Conservation (phyloP, 2,113 vertebrate species). For the Microcebus murinus region DNA sequence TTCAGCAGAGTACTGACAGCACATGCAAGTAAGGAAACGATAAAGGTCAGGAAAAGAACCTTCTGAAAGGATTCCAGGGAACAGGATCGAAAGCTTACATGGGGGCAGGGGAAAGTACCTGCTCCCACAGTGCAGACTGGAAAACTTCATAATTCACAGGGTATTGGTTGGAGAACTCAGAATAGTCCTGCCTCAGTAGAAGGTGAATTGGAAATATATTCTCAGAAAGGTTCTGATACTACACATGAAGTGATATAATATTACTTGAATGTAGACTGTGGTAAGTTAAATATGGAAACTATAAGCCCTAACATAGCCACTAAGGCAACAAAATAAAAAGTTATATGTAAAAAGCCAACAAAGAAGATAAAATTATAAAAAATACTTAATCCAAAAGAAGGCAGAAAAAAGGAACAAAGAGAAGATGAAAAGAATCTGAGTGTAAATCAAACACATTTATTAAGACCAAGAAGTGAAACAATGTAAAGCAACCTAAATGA, state of each 20-base stretch:
- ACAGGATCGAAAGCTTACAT: background rate
- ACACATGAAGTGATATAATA: background rate
- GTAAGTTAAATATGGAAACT: background rate
- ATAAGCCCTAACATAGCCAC: background rate
- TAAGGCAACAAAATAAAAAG: background rate
- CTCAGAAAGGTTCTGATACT: background rate
- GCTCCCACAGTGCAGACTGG: background rate
- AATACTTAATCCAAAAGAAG: background rate
- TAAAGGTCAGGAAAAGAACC: background rate
- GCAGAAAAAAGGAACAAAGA: background rate
- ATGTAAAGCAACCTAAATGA: slow-evolving; percentile 23
- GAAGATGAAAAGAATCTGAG: slow-evolving; percentile 30
- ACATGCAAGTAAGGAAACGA: background rate
- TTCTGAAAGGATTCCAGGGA: background rate
- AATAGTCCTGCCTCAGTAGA: background rate
- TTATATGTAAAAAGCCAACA: background rate
- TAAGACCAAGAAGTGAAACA: slow-evolving; percentile 32
- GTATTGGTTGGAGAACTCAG: background rate
- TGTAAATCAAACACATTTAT: background rate
- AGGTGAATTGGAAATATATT: background rate
- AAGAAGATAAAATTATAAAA: background rate
- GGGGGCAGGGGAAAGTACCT: background rate
- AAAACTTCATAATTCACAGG: background rate
- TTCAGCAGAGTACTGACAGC: background rate
- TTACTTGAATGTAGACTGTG: background rate